phyloP scores from a whole-genome alignment of 2,113 vertebrate genomes.

The Zosterops hypoxanthus region DNA sequence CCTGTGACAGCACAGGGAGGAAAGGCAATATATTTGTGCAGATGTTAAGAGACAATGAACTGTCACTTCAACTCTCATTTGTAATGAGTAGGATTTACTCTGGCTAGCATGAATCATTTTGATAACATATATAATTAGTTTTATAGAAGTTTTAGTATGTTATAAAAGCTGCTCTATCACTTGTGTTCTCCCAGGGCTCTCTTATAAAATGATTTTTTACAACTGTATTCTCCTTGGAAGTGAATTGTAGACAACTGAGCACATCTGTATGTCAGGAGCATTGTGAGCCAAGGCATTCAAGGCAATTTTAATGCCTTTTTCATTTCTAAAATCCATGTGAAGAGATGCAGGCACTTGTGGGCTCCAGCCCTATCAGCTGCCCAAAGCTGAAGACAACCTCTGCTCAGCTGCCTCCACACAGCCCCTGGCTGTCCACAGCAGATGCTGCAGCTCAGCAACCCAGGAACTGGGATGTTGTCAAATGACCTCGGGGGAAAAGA shows the following conservation, averaged over 20 bases:
- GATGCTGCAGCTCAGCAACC: background rate
- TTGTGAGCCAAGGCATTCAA: background rate
- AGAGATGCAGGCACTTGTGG: background rate
- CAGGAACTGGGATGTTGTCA: background rate
- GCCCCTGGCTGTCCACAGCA: background rate
- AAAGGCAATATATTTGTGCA: background rate
- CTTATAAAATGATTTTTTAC: background rate
- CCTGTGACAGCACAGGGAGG: rapidly evolving
- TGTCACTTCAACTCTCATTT: background rate
- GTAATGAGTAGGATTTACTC: background rate
- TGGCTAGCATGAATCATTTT: slow-evolving; percentile 37
- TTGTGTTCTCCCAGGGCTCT: background rate
- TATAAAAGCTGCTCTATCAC: slow-evolving; percentile 19
- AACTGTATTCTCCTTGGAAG: background rate
- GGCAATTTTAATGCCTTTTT: background rate
- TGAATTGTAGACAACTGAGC: background rate
- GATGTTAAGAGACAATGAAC: background rate
- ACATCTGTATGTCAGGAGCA: background rate
- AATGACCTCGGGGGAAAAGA: background rate
- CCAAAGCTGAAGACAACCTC: background rate
- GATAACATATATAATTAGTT: slow-evolving; percentile 40
- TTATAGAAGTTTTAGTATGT: slow-evolving; percentile 29
- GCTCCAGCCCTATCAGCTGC: background rate
- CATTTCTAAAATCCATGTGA: background rate
- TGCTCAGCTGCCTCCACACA: background rate